Evolutionary conservation across 2,888 invertebrate species (phyloP).

Genomic region (Lithodes maja): DNA sequence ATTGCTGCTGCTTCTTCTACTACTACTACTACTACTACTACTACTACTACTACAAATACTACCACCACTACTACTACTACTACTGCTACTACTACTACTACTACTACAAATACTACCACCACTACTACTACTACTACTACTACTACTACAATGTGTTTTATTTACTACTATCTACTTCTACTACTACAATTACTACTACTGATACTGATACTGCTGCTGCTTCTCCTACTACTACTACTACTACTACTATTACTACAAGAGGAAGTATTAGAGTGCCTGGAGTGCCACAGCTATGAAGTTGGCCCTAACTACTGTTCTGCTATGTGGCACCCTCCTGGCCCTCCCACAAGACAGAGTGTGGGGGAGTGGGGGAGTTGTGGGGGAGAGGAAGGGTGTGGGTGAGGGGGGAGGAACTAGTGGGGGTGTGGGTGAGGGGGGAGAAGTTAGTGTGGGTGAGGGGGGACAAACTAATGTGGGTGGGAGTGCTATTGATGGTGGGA

Average conservation of each 20-base stretch:
- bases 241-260: slow-evolving; percentile 14
- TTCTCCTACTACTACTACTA: slow-evolving; percentile 15
- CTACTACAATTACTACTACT: not conserved
- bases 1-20: not conserved
- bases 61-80: not conserved
- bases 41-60: not conserved
- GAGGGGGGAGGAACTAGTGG: not conserved
- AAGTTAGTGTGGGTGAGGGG: not conserved
- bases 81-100: not conserved
- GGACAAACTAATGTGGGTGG: no score
- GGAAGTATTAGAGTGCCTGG: no score
- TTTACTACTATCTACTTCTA: not conserved
- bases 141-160: not conserved
- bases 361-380: not conserved
- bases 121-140: not conserved
- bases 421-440: not conserved
- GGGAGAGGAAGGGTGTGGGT: not conserved
- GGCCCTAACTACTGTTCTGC: no score
- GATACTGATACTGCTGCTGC: not conserved
- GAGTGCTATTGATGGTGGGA: not conserved
- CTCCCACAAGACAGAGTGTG: no score
- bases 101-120: not conserved
- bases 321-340: no score
- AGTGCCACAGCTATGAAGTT: no score
- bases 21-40: slow-evolving; percentile 8